Percentiles rank a stretch among this genome's conserved stretches.
Conservation (phyloP, 2,797 vertebrate genomes). For the Galaxias olidus region DNA sequence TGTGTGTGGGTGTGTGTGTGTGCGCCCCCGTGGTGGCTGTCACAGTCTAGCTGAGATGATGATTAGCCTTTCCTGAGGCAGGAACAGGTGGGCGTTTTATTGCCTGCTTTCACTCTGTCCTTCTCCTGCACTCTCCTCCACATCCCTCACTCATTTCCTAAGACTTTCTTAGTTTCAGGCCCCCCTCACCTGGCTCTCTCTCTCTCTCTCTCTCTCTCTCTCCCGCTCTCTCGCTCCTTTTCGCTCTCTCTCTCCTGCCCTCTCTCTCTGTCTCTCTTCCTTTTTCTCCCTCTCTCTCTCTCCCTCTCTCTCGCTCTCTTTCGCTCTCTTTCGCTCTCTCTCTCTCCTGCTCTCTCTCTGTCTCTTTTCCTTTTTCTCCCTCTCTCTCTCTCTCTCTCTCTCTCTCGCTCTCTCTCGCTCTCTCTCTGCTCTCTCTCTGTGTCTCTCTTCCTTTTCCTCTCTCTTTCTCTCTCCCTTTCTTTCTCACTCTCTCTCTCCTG, state of each 20-base stretch:
- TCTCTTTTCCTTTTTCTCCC: too few species aligned
- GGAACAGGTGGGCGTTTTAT: slow-evolving; percentile 19
- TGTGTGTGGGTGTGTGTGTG: too few species aligned
- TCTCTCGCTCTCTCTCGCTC: not conserved
- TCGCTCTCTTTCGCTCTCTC: not conserved
- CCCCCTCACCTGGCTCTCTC: slow-evolving; percentile 14
- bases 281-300: not conserved
- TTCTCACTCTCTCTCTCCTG: not conserved
- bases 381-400: not conserved
- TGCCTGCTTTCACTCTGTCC: slow-evolving; percentile 45
- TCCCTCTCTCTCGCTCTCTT: not conserved
- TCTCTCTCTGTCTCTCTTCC: not conserved
- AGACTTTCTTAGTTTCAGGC: slow-evolving; percentile 27
- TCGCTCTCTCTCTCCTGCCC: not conserved
- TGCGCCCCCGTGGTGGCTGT: too few species aligned
- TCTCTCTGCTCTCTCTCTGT: slow-evolving; percentile 11
- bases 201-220: slow-evolving; percentile 35
- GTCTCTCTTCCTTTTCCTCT: slow-evolving; percentile 40
- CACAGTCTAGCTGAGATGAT: too few species aligned
- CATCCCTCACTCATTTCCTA: too few species aligned
- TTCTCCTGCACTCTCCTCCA: slow-evolving; percentile 29
- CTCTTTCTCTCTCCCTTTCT: slow-evolving; percentile 1
- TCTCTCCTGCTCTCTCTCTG: not conserved
- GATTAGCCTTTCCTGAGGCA: too few species aligned
- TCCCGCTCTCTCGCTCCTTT: not conserved